Conservation (phyloP, 2,888 invertebrate genomes). For the Cataglyphis altisquamis region DNA sequence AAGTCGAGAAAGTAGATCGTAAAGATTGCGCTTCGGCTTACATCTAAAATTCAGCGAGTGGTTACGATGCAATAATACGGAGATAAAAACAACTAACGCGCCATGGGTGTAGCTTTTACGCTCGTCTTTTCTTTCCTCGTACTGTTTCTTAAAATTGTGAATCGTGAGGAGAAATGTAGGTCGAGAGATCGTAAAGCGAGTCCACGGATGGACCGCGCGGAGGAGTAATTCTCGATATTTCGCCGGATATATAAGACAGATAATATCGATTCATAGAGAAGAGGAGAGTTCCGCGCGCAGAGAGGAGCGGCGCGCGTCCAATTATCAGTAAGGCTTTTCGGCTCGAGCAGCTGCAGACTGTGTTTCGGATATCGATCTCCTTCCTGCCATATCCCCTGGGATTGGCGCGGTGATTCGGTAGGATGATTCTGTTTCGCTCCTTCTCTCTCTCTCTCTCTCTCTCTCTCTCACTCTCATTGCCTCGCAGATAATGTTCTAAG, state of each 20-base stretch:
- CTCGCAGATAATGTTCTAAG: conserved; percentile 59
- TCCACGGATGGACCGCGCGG: neutral
- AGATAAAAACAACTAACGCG: conserved; percentile 49
- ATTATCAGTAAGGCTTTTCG: conserved; percentile 53
- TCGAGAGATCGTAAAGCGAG: conserved; percentile 33
- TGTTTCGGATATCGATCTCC: conserved; percentile 57
- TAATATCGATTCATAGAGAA: conserved; percentile 51
- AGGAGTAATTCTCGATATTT: conserved; percentile 22
- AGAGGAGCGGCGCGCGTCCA: conserved; percentile 38
- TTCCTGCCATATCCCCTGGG: conserved; percentile 36
- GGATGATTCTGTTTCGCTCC: conserved; percentile 17
- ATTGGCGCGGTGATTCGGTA: conserved; percentile 41
- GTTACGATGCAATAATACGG: conserved; percentile 58
- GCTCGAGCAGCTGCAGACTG: conserved; percentile 45
- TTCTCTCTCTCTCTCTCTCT: neutral
- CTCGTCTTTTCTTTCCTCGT: conserved; percentile 31
- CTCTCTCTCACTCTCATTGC: neutral
- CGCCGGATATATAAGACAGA: conserved; percentile 46
- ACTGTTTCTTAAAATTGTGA: neutral
- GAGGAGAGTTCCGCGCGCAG: conserved; percentile 1
- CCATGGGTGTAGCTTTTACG: conserved; percentile 29
- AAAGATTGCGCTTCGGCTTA: conserved; percentile 61
- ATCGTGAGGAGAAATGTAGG: conserved; percentile 12
- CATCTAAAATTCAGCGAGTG: conserved; percentile 30
- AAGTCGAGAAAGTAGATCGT: conserved; percentile 65